phyloP scores from a whole-genome alignment of 1,140 invertebrate genomes.

The Neomicropteryx cornuta region DNA sequence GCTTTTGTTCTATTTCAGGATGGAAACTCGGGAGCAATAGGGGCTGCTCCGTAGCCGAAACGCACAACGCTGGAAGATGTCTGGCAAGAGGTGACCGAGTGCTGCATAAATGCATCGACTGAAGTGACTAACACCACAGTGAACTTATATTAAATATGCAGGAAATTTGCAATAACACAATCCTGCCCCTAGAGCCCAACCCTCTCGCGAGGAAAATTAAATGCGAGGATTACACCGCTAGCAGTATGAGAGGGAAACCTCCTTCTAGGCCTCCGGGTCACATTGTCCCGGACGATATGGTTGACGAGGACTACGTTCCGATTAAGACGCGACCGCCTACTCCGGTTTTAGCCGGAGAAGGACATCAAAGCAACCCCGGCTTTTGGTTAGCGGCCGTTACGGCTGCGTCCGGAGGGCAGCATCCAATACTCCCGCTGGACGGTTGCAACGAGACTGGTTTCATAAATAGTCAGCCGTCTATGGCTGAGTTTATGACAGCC shows the following conservation, averaged over 20 bases:
- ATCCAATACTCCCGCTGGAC: conserved; percentile 30
- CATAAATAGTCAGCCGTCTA: conserved; percentile 84
- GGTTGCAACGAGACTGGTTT: conserved; percentile 68
- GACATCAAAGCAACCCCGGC: conserved; percentile 26
- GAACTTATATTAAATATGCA: conserved; percentile 22
- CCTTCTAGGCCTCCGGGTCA: conserved; percentile 28
- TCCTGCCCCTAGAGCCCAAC: conserved; percentile 37
- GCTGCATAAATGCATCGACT: no score
- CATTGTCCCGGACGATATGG: conserved; percentile 36
- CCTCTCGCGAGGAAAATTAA: conserved; percentile 39
- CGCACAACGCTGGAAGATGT: no score
- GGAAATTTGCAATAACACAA: conserved; percentile 40
- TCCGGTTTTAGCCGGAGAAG: conserved; percentile 29
- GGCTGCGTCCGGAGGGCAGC: conserved; percentile 30
- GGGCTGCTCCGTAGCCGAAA: no score
- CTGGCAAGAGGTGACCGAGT: no score
- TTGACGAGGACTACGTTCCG: conserved; percentile 33
- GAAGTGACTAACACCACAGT: no score
- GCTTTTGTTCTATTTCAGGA: no score
- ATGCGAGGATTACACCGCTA: conserved; percentile 38
- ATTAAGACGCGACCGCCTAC: conserved; percentile 34
- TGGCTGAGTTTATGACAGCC: conserved; percentile 85
- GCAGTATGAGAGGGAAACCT: conserved; percentile 27
- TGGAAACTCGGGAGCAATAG: no score
- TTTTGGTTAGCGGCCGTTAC: conserved; percentile 38